phyloP scores from a whole-genome alignment of 1,140 invertebrate species.

The Hyles vespertilio region DNA sequence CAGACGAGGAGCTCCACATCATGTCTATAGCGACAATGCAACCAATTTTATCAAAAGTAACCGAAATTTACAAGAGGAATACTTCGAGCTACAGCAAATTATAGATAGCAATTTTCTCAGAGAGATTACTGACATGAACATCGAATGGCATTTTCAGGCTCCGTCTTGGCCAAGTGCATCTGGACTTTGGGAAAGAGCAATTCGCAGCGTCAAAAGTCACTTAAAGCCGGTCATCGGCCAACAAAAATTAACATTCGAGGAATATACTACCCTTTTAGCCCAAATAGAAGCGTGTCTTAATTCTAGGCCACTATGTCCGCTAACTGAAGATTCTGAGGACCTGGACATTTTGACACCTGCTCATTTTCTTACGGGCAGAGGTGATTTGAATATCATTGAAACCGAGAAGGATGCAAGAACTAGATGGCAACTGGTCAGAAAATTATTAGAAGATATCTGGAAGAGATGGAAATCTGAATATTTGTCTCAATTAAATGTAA shows the following conservation, averaged over 20 bases:
- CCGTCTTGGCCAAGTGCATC: conserved; percentile 2
- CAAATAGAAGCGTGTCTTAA: conserved; percentile 9
- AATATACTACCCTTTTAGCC: conserved; percentile 7
- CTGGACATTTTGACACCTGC: conserved; percentile 5
- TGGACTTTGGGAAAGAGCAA: conserved; percentile 1
- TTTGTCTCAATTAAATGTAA: conserved; percentile 3
- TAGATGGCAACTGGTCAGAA: conserved; percentile 4
- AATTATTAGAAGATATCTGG: conserved; percentile 7
- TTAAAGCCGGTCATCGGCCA: conserved; percentile 1
- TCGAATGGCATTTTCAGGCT: conserved; percentile 9
- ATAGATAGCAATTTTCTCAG: conserved; percentile 3
- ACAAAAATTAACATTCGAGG: conserved; percentile 8
- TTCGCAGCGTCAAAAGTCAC: conserved; percentile 3
- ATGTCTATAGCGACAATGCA: conserved; percentile 8
- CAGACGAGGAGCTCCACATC: conserved; percentile 5
- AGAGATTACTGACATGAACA: conserved; percentile 5
- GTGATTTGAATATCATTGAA: background rate
- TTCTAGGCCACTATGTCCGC: conserved; percentile 3
- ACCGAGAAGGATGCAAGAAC: conserved; percentile 2
- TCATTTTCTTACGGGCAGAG: conserved; percentile 1
- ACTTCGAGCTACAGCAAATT: conserved; percentile 1
- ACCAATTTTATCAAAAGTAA: conserved; percentile 9
- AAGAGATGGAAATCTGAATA: conserved; percentile 11
- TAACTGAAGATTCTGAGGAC: conserved; percentile 5
- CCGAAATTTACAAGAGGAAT: conserved; percentile 10